Conservation (phyloP, 2,113 vertebrate species). For the Dromiciops gliroides region DNA sequence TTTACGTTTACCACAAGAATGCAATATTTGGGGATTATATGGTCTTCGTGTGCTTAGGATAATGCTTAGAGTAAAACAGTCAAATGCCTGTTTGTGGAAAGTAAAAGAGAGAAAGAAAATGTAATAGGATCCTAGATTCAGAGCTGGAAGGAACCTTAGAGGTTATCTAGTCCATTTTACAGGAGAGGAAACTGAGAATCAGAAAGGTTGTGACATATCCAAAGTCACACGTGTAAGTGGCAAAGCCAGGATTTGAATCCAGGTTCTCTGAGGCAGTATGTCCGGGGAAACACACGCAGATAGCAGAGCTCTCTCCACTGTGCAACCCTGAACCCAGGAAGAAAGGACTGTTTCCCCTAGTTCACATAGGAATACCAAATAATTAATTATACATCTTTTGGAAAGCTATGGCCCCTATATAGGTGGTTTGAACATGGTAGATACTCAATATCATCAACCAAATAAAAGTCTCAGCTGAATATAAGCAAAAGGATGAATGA, state of each 20-base stretch:
- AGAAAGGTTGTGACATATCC: neutral
- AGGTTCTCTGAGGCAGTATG: neutral
- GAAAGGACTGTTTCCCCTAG: neutral
- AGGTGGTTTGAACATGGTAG: neutral
- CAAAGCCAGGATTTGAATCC: neutral
- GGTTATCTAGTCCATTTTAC: neutral
- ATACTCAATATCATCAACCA: neutral
- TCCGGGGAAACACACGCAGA: neutral
- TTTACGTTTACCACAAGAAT: neutral
- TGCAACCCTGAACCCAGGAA: neutral
- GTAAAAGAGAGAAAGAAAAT: neutral
- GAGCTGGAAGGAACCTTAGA: neutral
- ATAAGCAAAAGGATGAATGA: neutral
- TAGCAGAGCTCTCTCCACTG: neutral
- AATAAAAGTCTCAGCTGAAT: neutral
- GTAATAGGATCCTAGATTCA: neutral
- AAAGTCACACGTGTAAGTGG: neutral
- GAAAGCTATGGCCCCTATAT: neutral
- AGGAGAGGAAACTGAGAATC: neutral
- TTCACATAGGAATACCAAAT: neutral
- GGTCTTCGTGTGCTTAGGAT: neutral
- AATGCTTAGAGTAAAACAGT: too few species aligned
- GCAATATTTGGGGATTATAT: neutral
- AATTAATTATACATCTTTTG: neutral
- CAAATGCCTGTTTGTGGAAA: neutral